phyloP scores from a whole-genome alignment of 2,113 vertebrate species.

The Albula glossodonta region DNA sequence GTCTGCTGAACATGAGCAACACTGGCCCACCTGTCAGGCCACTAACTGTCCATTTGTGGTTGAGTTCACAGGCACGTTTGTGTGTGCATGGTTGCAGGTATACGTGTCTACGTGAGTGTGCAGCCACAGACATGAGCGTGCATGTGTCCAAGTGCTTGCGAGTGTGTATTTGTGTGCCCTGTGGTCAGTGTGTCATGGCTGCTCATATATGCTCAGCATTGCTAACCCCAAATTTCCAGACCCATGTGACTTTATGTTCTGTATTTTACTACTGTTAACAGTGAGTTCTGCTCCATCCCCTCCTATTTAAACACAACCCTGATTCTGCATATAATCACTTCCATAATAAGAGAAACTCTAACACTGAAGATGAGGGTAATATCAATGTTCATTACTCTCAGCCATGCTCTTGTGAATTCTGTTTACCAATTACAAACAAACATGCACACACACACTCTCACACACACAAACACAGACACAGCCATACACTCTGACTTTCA shows the following conservation, averaged over 20 bases:
- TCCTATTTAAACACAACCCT: too few relatives aligned
- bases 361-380: neutral
- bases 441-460: neutral
- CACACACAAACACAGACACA: slow-evolving; percentile 3
- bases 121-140: too few relatives aligned
- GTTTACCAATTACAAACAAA: neutral
- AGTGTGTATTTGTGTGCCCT: neutral
- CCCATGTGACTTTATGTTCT: neutral
- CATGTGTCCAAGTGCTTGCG: neutral
- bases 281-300: neutral
- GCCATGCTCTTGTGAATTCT: neutral
- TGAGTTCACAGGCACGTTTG: too few relatives aligned
- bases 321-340: neutral
- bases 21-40: too few relatives aligned
- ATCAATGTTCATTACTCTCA: neutral
- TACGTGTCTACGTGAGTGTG: neutral
- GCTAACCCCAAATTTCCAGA: neutral
- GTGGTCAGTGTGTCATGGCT: neutral
- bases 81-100: neutral
- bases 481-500: neutral
- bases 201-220: neutral
- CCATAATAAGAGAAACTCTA: neutral
- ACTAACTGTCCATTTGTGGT: too few relatives aligned
- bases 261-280: neutral
- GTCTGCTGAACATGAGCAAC: too few relatives aligned